These are phyloP conservation scores for Mamestra brassicae DNA, from an alignment of 2,888 invertebrate species.

Conservation along the genomic window DNA sequence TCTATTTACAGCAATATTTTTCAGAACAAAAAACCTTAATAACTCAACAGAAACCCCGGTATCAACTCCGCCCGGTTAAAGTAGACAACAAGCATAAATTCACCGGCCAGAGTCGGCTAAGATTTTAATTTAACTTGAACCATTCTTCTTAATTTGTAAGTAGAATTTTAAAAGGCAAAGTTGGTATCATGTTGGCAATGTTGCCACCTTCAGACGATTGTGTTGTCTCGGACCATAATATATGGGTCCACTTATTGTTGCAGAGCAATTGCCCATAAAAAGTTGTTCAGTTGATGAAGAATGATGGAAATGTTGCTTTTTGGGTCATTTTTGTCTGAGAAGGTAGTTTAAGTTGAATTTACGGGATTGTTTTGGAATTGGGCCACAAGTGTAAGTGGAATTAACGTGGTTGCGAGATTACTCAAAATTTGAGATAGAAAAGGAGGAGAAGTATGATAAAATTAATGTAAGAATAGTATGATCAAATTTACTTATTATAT, in stretches of 20 bases:
- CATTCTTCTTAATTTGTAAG: constrained; percentile 89
- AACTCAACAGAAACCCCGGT: constrained; percentile 55
- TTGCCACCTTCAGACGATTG: constrained; percentile 56
- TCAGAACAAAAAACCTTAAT: constrained; percentile 60
- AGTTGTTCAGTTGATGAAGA: constrained; percentile 57
- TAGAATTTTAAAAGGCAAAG: constrained; percentile 71
- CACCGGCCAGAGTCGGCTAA: constrained; percentile 73
- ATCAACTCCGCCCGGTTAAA: constrained; percentile 64
- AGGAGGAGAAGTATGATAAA: no score
- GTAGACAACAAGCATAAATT: constrained; percentile 86
- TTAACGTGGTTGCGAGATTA: not conserved
- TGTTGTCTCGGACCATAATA: constrained; percentile 52
- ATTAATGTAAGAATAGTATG: no score
- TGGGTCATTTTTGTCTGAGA: constrained; percentile 32
- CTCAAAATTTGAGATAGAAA: not conserved
- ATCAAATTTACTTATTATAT: no score
- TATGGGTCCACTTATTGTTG: constrained; percentile 55
- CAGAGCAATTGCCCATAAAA: constrained; percentile 56
- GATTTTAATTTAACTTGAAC: constrained; percentile 89
- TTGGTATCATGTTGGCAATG: constrained; percentile 55
- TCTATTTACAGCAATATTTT: constrained; percentile 28
- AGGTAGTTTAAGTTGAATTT: constrained; percentile 38
- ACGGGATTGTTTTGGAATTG: not conserved
- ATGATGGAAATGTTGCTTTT: constrained; percentile 41
- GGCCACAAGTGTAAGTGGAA: not conserved